Evolutionary conservation across 2,797 vertebrate species (phyloP), one percentile per base, ranked within the genome.

Genomic region (Tolypeutes matacus): DNA sequence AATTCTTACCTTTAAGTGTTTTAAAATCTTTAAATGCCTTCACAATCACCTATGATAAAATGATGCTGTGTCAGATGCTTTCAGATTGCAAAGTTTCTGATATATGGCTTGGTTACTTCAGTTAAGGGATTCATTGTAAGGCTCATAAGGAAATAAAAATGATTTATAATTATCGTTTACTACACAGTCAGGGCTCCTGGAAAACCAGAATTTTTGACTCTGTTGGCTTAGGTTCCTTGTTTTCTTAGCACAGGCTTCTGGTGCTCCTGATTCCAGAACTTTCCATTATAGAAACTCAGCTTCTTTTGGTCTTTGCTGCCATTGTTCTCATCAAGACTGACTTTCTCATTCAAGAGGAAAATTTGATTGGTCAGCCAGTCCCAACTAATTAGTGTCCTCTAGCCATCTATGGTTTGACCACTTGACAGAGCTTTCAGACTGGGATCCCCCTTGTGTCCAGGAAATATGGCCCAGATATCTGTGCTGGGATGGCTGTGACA

Each of bases 321-420:
- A 20, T 9, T 64, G 25, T 7, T 76, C 29, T 70, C 15, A 9
- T 27, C 5, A 58, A 62, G 23, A 58, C 34, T 31, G 72, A 49
- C 89, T 81, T 76, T 77, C 62, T 72, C 27, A 3, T 86, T 89
- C 29, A 17, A 89, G 86, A 67, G 51, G 70, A 91, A 88, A 46
- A 84, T 53, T 11, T 76, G 20, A 60, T 11, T 39, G 42, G 4
- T 9, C 36, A 64, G 60, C 34, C 3, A 36, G 21, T 39, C 56
- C 60, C 49, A 34, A 21, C 25, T 27, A 15, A 0, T n/a, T 5
- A 6, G 5, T 82, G 25, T 27, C 58, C 31, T 51, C 56, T 20
- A 69, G n/a, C 17, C 56, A 6, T 56, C 46, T 39, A 3, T 10
- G n/a, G n/a, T 7, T 29, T 21, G 39, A 42, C 13, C 46, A 17